phyloP scores from a whole-genome alignment of 2,888 invertebrate species.

The Limnephilus rhombicus region DNA sequence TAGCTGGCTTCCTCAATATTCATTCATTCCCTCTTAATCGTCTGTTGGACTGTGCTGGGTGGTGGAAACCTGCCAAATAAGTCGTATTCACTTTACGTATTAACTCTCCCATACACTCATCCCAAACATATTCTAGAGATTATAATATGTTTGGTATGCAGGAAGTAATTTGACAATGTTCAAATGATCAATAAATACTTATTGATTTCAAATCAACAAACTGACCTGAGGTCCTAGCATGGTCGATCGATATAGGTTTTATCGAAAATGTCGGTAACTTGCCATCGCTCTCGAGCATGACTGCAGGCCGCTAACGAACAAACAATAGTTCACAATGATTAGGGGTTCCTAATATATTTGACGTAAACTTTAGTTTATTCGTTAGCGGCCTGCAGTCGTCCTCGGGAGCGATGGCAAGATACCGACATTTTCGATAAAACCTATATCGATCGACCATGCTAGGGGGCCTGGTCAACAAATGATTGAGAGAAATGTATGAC shows the following conservation, averaged over 20 bases:
- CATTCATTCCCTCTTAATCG: constrained; percentile 46
- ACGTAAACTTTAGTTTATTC: too few species aligned
- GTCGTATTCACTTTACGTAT: constrained; percentile 29
- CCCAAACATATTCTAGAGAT: not conserved
- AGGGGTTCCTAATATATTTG: too few species aligned
- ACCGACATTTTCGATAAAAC: too few species aligned
- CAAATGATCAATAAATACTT: not conserved
- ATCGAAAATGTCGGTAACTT: too few species aligned
- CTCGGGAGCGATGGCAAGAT: too few species aligned
- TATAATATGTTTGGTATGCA: not conserved
- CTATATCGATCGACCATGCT: too few species aligned
- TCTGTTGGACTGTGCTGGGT: not conserved
- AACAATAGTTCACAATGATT: too few species aligned
- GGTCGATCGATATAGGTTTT: too few species aligned
- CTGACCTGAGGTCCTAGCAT: too few species aligned
- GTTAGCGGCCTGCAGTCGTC: too few species aligned
- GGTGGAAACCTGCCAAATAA: constrained; percentile 41
- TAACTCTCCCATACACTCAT: constrained; percentile 27
- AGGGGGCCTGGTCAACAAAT: not conserved
- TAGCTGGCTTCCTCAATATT: constrained; percentile 28
- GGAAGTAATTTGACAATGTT: constrained; percentile 24
- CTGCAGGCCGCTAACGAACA: too few species aligned
- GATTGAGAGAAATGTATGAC: not conserved
- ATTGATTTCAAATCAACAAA: not conserved
- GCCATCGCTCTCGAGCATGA: too few species aligned